Evolutionary conservation across 30 jellyfish, hydroid and myxozoan species (phyloP).

Genomic region (Phacellophora camtschatica): DNA sequence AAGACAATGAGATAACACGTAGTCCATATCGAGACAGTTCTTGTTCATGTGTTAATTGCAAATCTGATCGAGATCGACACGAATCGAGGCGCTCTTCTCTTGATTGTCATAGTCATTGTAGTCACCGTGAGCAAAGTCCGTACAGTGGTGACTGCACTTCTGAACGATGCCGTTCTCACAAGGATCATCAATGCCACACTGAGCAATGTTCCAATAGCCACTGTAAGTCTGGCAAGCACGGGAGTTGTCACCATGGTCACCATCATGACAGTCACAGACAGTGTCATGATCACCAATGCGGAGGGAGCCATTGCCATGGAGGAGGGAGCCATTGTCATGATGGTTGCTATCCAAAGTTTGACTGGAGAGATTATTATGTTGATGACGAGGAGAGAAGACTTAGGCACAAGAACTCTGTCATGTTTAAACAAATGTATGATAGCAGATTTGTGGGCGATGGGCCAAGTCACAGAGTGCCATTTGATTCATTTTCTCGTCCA

Average conservation of each 20-base stretch:
- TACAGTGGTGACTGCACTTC: conserved; percentile 33
- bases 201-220: conserved; percentile 19
- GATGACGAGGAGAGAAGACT: conserved; percentile 48
- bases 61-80: conserved; percentile 26
- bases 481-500: conserved; percentile 32
- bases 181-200: conserved; percentile 18
- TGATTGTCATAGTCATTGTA: conserved; percentile 17
- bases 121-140: conserved; percentile 42
- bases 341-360: conserved; percentile 24
- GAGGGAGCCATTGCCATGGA: conserved; percentile 49
- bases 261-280: conserved; percentile 6
- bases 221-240: conserved; percentile 24
- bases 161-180: conserved; percentile 37
- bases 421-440: not conserved
- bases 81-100: conserved; percentile 14
- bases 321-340: conserved; percentile 52
- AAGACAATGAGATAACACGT: not conserved
- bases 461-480: conserved; percentile 24
- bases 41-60: conserved; percentile 13
- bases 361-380: conserved; percentile 36
- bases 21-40: conserved; percentile 18
- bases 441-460: not conserved
- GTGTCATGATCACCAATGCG: conserved; percentile 34
- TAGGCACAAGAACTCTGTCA: conserved; percentile 7
- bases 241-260: conserved; percentile 20